Evolutionary conservation across 2,888 invertebrate species (phyloP).

Genomic region (Cheilosia variabilis): DNA sequence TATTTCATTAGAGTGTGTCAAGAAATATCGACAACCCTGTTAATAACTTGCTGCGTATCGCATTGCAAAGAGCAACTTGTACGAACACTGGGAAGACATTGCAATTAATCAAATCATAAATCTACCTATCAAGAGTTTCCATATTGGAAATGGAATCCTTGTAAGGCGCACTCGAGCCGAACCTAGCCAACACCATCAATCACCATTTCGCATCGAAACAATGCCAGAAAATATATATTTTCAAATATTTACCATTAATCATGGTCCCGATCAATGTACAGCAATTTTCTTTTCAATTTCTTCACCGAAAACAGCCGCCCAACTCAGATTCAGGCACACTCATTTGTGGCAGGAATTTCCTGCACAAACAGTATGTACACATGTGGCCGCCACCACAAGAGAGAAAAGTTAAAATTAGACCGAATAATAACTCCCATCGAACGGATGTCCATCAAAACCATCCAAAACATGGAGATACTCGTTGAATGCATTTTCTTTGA

Average conservation of each 20-base stretch:
- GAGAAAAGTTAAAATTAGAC: slow-evolving; percentile 5
- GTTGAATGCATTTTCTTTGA: not conserved
- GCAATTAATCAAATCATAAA: too few relatives aligned
- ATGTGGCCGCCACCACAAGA: too few relatives aligned
- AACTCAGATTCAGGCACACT: not conserved
- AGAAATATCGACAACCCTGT: too few relatives aligned
- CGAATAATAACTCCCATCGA: not conserved
- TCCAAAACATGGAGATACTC: not conserved
- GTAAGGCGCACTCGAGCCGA: not conserved
- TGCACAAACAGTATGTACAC: too few relatives aligned
- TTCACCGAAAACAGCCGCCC: slow-evolving; percentile 2
- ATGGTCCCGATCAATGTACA: slow-evolving; percentile 16
- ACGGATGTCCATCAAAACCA: not conserved
- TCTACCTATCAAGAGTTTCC: not conserved
- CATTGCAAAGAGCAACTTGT: too few relatives aligned
- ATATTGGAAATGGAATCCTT: not conserved
- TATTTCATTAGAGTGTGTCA: too few relatives aligned
- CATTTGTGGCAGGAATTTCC: not conserved
- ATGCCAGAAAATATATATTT: not conserved
- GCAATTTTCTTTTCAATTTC: slow-evolving; percentile 32
- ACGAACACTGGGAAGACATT: too few relatives aligned
- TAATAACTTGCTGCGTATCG: too few relatives aligned
- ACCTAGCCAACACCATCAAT: slow-evolving; percentile 6
- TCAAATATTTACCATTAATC: slow-evolving; percentile 44
- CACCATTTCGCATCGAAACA: not conserved